These are phyloP conservation scores for Ochropleura plecta DNA, from an alignment of 2,888 invertebrate species.

Conservation along the genomic window DNA sequence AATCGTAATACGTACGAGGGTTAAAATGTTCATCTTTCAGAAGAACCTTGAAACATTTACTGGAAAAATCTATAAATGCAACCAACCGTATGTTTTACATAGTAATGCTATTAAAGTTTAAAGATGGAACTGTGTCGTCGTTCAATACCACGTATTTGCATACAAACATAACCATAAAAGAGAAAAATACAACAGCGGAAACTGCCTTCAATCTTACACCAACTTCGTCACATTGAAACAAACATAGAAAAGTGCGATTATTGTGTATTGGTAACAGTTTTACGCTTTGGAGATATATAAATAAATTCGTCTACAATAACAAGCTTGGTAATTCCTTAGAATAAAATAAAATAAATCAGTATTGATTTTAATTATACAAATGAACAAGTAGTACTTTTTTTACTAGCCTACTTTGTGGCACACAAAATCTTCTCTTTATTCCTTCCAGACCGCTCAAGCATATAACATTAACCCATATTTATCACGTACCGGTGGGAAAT, in stretches of 20 bases:
- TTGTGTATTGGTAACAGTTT: neutral
- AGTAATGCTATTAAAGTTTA: neutral
- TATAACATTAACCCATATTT: neutral
- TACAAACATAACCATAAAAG: neutral
- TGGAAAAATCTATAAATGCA: neutral
- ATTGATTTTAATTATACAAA: neutral
- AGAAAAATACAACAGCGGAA: neutral
- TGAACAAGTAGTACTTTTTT: neutral
- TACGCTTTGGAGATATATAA: neutral
- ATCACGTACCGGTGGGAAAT: neutral
- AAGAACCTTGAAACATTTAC: neutral
- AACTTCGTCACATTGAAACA: neutral
- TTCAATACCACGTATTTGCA: neutral
- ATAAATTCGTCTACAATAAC: neutral
- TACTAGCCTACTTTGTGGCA: too few species aligned
- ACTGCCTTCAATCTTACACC: constrained; percentile 9
- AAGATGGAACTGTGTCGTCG: neutral
- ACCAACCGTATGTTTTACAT: neutral
- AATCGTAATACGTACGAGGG: too few species aligned
- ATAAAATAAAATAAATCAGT: neutral
- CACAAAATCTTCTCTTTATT: too few species aligned
- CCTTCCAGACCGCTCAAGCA: too few species aligned
- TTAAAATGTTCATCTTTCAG: neutral
- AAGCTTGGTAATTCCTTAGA: neutral
- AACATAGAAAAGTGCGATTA: neutral